Conservation (phyloP, 2,888 invertebrate species). For the Platycnemis pennipes region DNA sequence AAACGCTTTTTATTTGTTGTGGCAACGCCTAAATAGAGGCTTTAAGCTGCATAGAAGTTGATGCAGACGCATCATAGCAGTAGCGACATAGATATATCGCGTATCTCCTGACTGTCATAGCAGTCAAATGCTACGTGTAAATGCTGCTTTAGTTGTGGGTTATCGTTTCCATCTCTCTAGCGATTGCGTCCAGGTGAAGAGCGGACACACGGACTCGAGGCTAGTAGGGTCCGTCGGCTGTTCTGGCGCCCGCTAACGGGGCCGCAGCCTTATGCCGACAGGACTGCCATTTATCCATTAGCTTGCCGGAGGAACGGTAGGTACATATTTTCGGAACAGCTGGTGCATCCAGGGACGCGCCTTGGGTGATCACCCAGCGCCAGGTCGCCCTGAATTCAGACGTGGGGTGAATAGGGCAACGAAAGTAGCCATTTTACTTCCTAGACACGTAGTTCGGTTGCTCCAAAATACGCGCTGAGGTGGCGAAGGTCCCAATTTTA, state of each 20-base stretch:
- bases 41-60: too few species aligned
- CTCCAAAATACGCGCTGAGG: not conserved
- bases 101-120: too few species aligned
- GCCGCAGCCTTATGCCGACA: too few species aligned
- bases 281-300: not conserved
- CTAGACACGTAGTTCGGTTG: not conserved
- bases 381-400: too few species aligned
- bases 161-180: too few species aligned
- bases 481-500: not conserved
- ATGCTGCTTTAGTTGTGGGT: too few species aligned
- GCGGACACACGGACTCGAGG: not conserved
- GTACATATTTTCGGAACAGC: conserved; percentile 6
- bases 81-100: too few species aligned
- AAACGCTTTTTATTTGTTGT: too few species aligned
- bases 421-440: not conserved
- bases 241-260: not conserved
- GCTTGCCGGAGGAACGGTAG: not conserved
- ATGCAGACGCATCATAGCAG: too few species aligned
- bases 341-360: not conserved
- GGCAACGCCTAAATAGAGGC: too few species aligned
- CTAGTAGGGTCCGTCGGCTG: not conserved
- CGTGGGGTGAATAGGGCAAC: too few species aligned
- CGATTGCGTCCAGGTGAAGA: not conserved
- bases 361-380: not conserved
- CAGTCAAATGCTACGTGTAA: too few species aligned